These are phyloP conservation scores for Phymorhynchus buccinoides DNA, from an alignment of 1,140 invertebrate species.

Conservation along the genomic window DNA sequence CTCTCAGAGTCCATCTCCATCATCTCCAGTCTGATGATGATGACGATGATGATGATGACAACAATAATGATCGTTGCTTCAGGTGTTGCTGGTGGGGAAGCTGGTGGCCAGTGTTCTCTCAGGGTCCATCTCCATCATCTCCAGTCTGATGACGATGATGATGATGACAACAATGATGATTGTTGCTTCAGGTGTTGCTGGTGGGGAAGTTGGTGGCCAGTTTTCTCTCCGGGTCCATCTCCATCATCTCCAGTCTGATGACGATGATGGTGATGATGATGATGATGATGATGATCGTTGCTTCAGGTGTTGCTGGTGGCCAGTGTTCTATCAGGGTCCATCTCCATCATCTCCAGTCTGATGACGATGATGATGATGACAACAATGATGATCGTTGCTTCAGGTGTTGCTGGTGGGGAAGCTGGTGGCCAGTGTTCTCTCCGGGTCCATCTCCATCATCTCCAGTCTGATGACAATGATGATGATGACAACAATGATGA, in stretches of 20 bases:
- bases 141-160: constrained; percentile 73
- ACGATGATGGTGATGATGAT: too few relatives aligned
- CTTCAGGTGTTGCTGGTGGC: constrained; percentile 67
- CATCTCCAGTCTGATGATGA: too few relatives aligned
- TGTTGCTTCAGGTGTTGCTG: constrained; percentile 63
- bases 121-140: constrained; percentile 75
- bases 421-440: constrained; percentile 71
- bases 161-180: too few relatives aligned
- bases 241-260: constrained; percentile 74
- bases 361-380: too few relatives aligned
- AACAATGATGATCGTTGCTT: too few relatives aligned
- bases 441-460: constrained; percentile 75
- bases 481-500: too few relatives aligned
- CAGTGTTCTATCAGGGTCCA: too few relatives aligned
- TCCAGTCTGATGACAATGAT: constrained; percentile 74
- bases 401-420: constrained; percentile 71
- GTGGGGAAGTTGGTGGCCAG: constrained; percentile 72
- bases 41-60: too few relatives aligned
- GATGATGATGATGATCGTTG: too few relatives aligned
- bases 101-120: constrained; percentile 72
- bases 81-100: constrained; percentile 71
- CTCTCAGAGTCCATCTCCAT: too few relatives aligned
- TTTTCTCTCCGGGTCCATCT: constrained; percentile 73
- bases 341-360: too few relatives aligned
- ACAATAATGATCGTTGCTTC: constrained; percentile 32